A percentile compares a stretch with the other conserved stretches of the same genome.
Evolutionary conservation across 2,113 vertebrate genomes (phyloP).

Genomic region (human (Homo sapiens)): DNA sequence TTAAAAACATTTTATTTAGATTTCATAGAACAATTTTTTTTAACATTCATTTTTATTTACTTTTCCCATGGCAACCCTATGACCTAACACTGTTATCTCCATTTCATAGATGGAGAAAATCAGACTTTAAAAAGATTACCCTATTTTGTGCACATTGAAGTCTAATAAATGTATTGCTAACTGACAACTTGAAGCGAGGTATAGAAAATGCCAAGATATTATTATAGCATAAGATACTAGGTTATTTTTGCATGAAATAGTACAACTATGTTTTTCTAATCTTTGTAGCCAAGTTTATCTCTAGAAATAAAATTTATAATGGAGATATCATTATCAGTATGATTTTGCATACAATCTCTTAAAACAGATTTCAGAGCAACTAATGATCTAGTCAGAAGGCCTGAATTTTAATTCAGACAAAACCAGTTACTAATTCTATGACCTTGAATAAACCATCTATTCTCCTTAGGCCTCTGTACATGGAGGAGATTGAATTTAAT

Average conservation of each 20-base stretch:
- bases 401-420: not conserved
- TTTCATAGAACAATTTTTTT: conserved; percentile 1
- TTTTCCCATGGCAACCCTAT: not conserved
- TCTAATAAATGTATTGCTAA: conserved; percentile 4
- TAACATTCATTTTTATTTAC: not conserved
- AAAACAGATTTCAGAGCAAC: not conserved
- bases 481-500: not conserved
- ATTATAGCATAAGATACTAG: not conserved
- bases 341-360: not conserved
- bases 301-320: conserved; percentile 7
- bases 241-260: not conserved
- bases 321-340: not conserved
- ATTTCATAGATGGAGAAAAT: not conserved
- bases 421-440: not conserved
- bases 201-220: not conserved
- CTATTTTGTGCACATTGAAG: not conserved
- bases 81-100: not conserved
- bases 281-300: not conserved
- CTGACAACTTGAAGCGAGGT: not conserved
- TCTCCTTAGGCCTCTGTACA: not conserved
- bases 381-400: not conserved
- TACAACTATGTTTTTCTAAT: not conserved
- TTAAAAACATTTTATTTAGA: conserved; percentile 10
- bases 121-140: not conserved
- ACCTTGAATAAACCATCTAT: not conserved